Conservation (phyloP, 2,113 vertebrate genomes). For the Murina feae region DNA sequence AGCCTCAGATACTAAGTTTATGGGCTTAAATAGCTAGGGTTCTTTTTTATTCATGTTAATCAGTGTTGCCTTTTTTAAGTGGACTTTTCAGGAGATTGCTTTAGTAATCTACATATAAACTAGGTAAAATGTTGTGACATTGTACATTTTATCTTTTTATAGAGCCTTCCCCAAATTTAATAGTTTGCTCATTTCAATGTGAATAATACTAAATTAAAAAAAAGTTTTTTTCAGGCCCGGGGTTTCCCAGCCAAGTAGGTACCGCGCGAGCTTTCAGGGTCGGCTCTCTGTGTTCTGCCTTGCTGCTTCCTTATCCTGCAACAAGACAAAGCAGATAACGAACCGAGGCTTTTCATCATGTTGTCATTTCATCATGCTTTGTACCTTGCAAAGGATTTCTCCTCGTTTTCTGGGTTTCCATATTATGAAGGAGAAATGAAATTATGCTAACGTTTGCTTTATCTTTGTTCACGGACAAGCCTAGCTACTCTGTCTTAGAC, state of each 20-base stretch:
- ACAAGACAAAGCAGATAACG: slow-evolving; percentile 78
- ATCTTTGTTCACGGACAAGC: slow-evolving; percentile 16
- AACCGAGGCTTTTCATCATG: slow-evolving; percentile 74
- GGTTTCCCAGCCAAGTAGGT: slow-evolving; percentile 49
- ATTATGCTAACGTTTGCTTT: slow-evolving; percentile 64
- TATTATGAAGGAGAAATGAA: slow-evolving; percentile 69
- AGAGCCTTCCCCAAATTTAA: slow-evolving; percentile 50
- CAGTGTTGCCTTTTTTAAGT: slow-evolving; percentile 53
- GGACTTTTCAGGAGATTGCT: slow-evolving; percentile 55
- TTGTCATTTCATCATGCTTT: slow-evolving; percentile 77
- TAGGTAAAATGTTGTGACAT: slow-evolving; percentile 58
- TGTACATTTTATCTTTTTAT: slow-evolving; percentile 64
- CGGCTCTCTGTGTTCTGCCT: slow-evolving; percentile 32
- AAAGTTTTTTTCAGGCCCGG: background rate
- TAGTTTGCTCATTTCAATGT: slow-evolving; percentile 65
- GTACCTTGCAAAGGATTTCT: slow-evolving; percentile 53
- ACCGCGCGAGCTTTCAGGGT: slow-evolving; percentile 59
- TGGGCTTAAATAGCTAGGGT: background rate
- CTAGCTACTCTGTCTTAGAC: slow-evolving; percentile 18
- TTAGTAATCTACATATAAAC: slow-evolving; percentile 68
- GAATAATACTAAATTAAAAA: slow-evolving; percentile 34
- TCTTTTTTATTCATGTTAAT: slow-evolving; percentile 55
- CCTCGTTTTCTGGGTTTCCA: slow-evolving; percentile 43
- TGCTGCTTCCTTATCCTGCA: slow-evolving; percentile 69
- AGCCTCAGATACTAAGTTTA: slow-evolving; percentile 37